Base-by-base conservation (phyloP, 2,797 vertebrate genomes). In the Enoplosus armatus region DNA sequence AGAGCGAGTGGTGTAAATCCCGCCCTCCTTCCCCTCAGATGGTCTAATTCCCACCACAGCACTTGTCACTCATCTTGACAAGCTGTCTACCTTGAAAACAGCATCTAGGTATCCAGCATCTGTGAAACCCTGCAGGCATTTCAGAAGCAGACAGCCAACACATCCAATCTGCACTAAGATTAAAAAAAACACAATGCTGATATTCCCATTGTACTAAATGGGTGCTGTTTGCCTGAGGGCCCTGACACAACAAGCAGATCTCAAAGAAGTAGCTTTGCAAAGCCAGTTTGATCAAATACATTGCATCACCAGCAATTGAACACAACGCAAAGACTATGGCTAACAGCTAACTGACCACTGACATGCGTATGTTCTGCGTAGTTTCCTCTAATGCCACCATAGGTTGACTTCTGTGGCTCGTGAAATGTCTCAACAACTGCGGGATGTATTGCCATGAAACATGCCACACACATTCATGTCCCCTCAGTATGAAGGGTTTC, bases 51-150 rank as follows among this genome's bases (percentile, higher is more conserved):
- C 79, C 64, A 3, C 37, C 39, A 65, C 75, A 66, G 82, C 51
- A 33, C 27, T 66, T 65, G 76, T 82, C 90, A 85, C 31, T 92
- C 80, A 88, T 83, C 71, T 79, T 87, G 85, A 90, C 45, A 39
- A 72, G 84, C 72, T 70, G 80, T 89, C 82, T 79, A 80, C 79
- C 72, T 84, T 74, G 37, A 79, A 90, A 88, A 81, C 54, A 61
- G 50, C 83, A 54, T 73, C 74, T 35, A 60, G 82, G 77, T 59
- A 63, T 74, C 45, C 35, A 14, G 75, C 59, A 62, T 76, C 73
- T 81, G 67, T 37, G 73, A 82, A 58, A 68, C 72, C 77, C 74
- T 20, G 29, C 54, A 54, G 75, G 77, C 74, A 29, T 75, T 65
- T 80, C 60, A 69, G 75, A 45, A 43, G 63, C 80, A 86, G 77